A percentile compares a stretch with the other conserved stretches of the same genome.
Conservation (phyloP, 2,888 invertebrate species). For the Mesorhabditis sp. region DNA sequence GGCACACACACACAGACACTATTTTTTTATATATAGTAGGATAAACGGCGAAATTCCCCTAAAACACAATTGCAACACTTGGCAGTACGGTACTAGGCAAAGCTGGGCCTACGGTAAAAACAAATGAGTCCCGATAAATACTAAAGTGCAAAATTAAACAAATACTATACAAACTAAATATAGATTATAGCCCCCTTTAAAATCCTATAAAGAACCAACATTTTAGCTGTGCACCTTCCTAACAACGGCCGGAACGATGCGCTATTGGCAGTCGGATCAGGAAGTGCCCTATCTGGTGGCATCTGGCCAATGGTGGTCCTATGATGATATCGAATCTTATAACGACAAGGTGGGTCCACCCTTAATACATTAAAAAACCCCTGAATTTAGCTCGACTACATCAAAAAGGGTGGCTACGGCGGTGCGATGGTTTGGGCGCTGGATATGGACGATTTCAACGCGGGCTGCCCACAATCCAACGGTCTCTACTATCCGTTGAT, state of each 20-base stretch:
- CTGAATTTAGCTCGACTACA: background rate
- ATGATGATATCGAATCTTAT: background rate
- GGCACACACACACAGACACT: too few relatives aligned
- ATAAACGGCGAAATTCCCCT: too few relatives aligned
- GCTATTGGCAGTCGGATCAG: background rate
- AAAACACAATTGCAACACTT: too few relatives aligned
- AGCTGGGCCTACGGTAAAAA: too few relatives aligned
- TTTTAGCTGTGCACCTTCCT: constrained; percentile 1
- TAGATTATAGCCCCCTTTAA: too few relatives aligned
- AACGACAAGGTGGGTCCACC: background rate
- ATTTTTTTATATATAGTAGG: too few relatives aligned
- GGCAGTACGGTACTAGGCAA: too few relatives aligned
- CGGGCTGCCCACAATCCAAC: background rate
- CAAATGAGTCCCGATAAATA: too few relatives aligned
- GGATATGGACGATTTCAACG: constrained; percentile 2
- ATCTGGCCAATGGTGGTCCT: background rate
- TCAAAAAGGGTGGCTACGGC: background rate
- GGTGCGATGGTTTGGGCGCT: constrained; percentile 5
- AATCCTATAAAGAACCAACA: background rate
- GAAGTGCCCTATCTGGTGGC: background rate
- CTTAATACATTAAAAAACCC: background rate
- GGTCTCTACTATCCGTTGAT: constrained; percentile 4
- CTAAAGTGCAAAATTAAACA: too few relatives aligned
- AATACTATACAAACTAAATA: too few relatives aligned
- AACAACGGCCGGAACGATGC: background rate